Base-by-base conservation (phyloP, 2,113 vertebrate genomes). In the Rhinolophus sinicus region DNA sequence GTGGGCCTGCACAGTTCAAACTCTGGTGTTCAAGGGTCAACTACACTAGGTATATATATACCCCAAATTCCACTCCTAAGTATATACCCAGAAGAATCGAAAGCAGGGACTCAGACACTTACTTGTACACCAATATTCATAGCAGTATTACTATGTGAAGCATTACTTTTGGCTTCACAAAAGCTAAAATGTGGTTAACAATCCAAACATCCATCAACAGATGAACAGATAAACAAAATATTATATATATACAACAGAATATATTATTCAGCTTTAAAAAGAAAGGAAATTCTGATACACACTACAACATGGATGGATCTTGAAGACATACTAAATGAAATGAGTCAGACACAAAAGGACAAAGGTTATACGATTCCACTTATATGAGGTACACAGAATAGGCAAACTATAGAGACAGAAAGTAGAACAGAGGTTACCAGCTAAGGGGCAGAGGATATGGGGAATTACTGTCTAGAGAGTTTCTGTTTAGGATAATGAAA, bases 301-400 rank as follows among this genome's bases (percentile, higher is more conserved):
- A 4, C 26, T 80, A 35, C 28, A 94, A 93, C 19, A 87, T 9
- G 21, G 47, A 56, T 58, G 40, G 92, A 89, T 11, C 60, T 40
- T 82, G 24, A 88, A 93, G 83, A 93, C 18, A 38, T 54, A 22
- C 62, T 65, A 65, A 86, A 77, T 44, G 50, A 92, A 95, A 72
- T 72, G 72, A 58, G 28, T 7, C 56, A 97, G 47, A 95, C 8
- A 77, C 47, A 88, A 88, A 88, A 82, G n/a, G 58, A 70, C 83
- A 95, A 96, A 95, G 73, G 12, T 2, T 65, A 30, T 40, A 52
- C 62, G 88, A 73, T 18, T 67, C 9, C 16, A 90, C 22, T n/a
- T 93, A 76, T 0, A 35, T 72, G 10, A 76, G 9, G 40, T 69
- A 75, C 7, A 70, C 30, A 95, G 19, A 90, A 72, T 8, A 75